Percentiles rank a stretch among this genome's conserved stretches.
phyloP scores from a whole-genome alignment of 1,140 invertebrate genomes.

The Nasonia giraulti region DNA sequence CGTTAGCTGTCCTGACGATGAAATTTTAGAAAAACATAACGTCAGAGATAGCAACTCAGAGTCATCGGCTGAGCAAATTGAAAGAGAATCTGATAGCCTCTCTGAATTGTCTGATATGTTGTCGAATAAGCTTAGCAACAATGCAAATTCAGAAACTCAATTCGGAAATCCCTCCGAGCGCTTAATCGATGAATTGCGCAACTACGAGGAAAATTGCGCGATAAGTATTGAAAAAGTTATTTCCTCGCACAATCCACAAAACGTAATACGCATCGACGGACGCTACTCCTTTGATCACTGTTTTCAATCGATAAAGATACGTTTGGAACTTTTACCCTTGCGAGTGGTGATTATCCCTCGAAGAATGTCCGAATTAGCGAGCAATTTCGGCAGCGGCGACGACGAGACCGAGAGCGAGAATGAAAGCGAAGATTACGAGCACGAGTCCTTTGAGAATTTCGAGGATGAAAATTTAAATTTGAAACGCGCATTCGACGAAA shows the following conservation, averaged over 20 bases:
- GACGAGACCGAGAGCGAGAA: conserved; percentile 21
- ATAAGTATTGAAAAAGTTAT: conserved; percentile 73
- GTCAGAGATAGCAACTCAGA: not conserved
- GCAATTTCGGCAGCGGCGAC: not conserved
- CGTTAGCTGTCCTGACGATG: conserved; percentile 73
- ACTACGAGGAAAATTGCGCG: conserved; percentile 61
- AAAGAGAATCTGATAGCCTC: not conserved
- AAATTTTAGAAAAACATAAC: conserved; percentile 59
- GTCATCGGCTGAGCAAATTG: not conserved
- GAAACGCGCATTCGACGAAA: conserved; percentile 56
- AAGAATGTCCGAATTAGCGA: conserved; percentile 34
- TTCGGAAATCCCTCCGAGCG: not conserved
- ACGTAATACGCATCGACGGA: conserved; percentile 76
- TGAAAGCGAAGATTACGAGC: conserved; percentile 38
- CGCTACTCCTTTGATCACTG: conserved; percentile 69
- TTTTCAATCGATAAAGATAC: conserved; percentile 71
- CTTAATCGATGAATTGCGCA: not conserved
- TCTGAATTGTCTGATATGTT: not conserved
- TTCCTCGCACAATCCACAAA: conserved; percentile 72
- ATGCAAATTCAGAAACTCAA: not conserved
- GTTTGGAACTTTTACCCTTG: conserved; percentile 68
- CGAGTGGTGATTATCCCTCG: conserved; percentile 69
- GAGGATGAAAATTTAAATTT: conserved; percentile 56
- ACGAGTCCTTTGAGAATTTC: conserved; percentile 43
- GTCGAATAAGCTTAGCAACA: not conserved